Evolutionary conservation across 2,797 vertebrate species (phyloP), one percentile per base, ranked within the genome.

Genomic region (Pyrocephalus nanus): DNA sequence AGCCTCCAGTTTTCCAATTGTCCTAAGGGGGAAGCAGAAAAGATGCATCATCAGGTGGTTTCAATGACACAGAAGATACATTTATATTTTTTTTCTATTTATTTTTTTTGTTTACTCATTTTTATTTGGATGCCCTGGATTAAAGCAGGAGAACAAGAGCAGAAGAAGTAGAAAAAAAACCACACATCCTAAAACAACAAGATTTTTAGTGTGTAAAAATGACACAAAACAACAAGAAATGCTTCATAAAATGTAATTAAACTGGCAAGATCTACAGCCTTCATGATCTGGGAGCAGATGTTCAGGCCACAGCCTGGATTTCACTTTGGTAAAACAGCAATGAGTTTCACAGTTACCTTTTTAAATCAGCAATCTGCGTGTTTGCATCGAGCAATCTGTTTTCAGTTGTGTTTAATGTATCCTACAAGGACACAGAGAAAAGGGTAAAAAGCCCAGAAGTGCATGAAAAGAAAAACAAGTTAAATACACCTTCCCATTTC

Each of bases 371-470:
- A 88, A 99, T 99, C 96, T 99, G 97, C 26, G 97, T 97, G 40
- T 97, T 98, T 80, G 99, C 98, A 92, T 99, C 98, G 55, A 98
- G 97, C n/a, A 99, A 97, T 95, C 98, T 99, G 96, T 98, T 98
- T 95, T 99, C 99, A 13, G 98, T 98, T n/a, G 97, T 97, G 93
- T 98, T 97, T 97, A 99, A 95, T 0, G 98, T 98, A 96, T 98
- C 98, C 99, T 99, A 92, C 23, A 47, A 97, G 64, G 38, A 88
- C 40, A 97, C 7, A 95, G 64, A 88, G 86, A 60, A 88, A 48
- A 91, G 89, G 25, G 67, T 38, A 25, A 91, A 65, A 71, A 72
- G 18, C 34, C 42, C 58, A 88, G 66, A 65, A 86, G 12, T 4
- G 5, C 58, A 55, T 67, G 43, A 30, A 72, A 77, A 81, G 42